phyloP scores from a whole-genome alignment of 2,797 vertebrate species.

The Channa striata region DNA sequence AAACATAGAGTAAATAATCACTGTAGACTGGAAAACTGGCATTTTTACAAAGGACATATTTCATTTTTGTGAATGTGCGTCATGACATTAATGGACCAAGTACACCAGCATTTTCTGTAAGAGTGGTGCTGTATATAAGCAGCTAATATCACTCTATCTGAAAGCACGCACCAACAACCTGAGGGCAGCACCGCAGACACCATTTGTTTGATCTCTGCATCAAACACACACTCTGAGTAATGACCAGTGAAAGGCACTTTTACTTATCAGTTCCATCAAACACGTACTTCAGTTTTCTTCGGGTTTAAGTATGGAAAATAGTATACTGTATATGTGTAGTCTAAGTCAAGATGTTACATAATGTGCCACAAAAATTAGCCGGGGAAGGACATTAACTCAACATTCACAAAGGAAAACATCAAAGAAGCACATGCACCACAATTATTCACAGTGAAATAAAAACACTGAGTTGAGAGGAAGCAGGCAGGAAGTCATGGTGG shows the following conservation, averaged over 20 bases:
- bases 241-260: neutral
- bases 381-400: too few species aligned
- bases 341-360: too few species aligned
- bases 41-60: neutral
- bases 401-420: too few species aligned
- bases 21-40: neutral
- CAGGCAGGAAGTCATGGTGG: too few species aligned
- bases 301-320: neutral
- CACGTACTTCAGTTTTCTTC: too few species aligned
- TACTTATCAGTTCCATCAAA: neutral
- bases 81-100: conserved; percentile 2
- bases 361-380: too few species aligned
- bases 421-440: too few species aligned
- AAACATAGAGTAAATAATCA: neutral
- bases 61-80: neutral
- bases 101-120: conserved; percentile 4
- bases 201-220: neutral
- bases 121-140: neutral
- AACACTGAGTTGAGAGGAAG: too few species aligned
- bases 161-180: neutral
- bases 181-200: neutral
- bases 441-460: too few species aligned
- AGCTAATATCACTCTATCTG: neutral
- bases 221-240: neutral
- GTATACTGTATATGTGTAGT: neutral